Percentiles rank a stretch among this genome's conserved stretches.
phyloP scores from a whole-genome alignment of 2,113 vertebrate genomes.

The Cichladusa arquata region DNA sequence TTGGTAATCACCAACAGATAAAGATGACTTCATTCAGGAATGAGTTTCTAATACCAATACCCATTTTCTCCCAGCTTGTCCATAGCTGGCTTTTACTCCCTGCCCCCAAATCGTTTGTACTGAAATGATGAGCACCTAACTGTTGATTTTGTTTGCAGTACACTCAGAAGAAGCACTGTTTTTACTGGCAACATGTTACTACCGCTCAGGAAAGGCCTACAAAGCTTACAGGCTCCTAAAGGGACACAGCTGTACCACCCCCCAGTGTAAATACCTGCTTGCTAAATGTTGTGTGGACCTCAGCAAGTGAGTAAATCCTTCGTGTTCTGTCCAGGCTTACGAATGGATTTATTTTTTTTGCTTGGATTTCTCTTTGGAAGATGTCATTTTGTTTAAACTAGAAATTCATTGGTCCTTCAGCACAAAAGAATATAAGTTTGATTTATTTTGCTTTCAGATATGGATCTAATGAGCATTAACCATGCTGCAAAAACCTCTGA shows the following conservation, averaged over 20 bases:
- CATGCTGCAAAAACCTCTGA: background rate
- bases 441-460: conserved; percentile 5
- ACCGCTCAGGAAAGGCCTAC: conserved; percentile 96
- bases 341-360: background rate
- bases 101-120: background rate
- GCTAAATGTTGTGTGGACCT: conserved; percentile 97
- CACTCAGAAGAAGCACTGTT: conserved; percentile 94
- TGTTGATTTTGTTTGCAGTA: conserved; percentile 48
- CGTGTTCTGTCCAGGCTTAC: background rate
- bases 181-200: conserved; percentile 95
- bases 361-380: background rate
- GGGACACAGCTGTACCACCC: conserved; percentile 93
- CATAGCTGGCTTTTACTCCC: background rate
- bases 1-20: background rate
- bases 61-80: background rate
- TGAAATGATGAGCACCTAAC: background rate
- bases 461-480: background rate
- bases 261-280: conserved; percentile 95
- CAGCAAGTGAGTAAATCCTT: conserved; percentile 87
- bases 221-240: conserved; percentile 96
- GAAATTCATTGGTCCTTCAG: background rate
- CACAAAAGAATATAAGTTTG: background rate
- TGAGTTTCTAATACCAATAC: background rate
- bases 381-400: background rate
- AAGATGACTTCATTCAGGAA: background rate